These are phyloP conservation scores for Patiria miniata DNA, from an alignment of 35 echinoderm and acorn worm species.

Conservation along the genomic window DNA sequence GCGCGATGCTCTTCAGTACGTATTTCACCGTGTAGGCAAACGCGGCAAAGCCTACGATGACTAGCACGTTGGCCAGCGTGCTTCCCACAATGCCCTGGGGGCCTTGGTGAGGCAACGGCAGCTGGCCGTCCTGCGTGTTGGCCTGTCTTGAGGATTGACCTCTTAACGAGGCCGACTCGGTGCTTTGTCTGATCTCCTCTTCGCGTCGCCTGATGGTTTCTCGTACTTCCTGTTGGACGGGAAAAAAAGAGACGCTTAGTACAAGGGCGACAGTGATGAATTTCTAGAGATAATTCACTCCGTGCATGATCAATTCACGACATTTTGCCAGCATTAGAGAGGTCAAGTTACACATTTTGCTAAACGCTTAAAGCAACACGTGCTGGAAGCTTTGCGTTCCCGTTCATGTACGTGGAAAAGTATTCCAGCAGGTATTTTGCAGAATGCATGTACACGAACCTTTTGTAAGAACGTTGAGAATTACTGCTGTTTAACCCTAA, in stretches of 20 bases:
- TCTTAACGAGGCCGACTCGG: constrained; percentile 40
- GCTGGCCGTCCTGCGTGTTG: constrained; percentile 25
- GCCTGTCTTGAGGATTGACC: constrained; percentile 38
- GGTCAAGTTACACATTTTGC: too few relatives aligned
- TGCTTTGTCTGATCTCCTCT: constrained; percentile 75
- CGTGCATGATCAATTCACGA: too few relatives aligned
- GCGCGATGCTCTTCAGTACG: constrained; percentile 87
- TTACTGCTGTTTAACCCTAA: too few relatives aligned
- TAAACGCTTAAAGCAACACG: too few relatives aligned
- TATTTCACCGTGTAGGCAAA: constrained; percentile 99
- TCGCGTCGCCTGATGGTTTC: constrained; percentile 62
- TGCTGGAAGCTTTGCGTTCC: too few relatives aligned
- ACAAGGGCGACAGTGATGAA: too few relatives aligned
- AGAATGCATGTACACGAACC: too few relatives aligned
- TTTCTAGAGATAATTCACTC: too few relatives aligned
- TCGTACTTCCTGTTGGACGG: constrained; percentile 65
- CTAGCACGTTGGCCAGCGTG: constrained; percentile 89
- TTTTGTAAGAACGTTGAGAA: too few relatives aligned
- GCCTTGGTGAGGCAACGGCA: constrained; percentile 38
- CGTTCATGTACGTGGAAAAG: too few relatives aligned
- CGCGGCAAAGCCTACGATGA: constrained; percentile 95
- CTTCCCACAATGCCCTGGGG: constrained; percentile 89
- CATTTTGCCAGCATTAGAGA: too few relatives aligned
- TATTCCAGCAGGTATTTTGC: too few relatives aligned
- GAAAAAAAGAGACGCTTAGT: neutral